phyloP scores from a whole-genome alignment of 30 jellyfish, hydroid and myxozoan genomes.

The Pseudorhiza aurosa region DNA sequence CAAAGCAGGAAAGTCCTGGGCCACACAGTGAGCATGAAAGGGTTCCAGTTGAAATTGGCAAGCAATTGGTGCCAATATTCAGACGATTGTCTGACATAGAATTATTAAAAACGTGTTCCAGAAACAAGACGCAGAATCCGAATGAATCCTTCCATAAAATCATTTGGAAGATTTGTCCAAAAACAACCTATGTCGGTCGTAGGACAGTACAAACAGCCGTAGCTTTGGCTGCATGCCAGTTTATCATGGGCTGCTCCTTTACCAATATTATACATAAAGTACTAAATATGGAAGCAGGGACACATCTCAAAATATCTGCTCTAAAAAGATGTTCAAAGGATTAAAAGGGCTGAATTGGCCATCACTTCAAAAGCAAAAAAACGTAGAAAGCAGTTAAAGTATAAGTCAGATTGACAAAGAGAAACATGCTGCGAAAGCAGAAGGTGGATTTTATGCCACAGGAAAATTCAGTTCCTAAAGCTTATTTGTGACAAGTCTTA shows the following conservation, averaged over 20 bases:
- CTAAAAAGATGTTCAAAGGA: neutral
- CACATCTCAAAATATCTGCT: neutral
- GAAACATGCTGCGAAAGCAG: no score
- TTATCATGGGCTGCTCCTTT: slow-evolving; percentile 32
- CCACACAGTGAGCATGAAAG: slow-evolving; percentile 5
- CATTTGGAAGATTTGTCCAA: slow-evolving; percentile 45
- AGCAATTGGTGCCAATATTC: no score
- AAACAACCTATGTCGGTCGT: slow-evolving; percentile 15
- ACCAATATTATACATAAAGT: slow-evolving; percentile 1
- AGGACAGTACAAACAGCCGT: slow-evolving; percentile 35
- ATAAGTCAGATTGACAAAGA: no score
- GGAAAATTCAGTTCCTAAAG: no score
- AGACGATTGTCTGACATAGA: slow-evolving; percentile 5
- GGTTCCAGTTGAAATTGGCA: slow-evolving; percentile 14
- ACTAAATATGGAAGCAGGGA: slow-evolving; percentile 18
- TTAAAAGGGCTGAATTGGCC: slow-evolving; percentile 8
- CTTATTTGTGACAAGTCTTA: no score
- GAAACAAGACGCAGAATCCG: slow-evolving; percentile 60
- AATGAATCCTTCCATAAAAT: slow-evolving; percentile 36
- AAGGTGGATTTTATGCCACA: no score
- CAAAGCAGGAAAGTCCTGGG: slow-evolving; percentile 3
- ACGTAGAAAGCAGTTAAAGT: slow-evolving; percentile 1
- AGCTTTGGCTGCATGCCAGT: slow-evolving; percentile 26
- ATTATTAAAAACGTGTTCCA: slow-evolving; percentile 6
- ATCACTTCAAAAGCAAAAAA: neutral